A percentile compares a stretch with the other conserved stretches of the same genome.
These are phyloP conservation scores for Gallinago nigripennis DNA, from an alignment of 2,797 vertebrate species.

Conservation along the genomic window DNA sequence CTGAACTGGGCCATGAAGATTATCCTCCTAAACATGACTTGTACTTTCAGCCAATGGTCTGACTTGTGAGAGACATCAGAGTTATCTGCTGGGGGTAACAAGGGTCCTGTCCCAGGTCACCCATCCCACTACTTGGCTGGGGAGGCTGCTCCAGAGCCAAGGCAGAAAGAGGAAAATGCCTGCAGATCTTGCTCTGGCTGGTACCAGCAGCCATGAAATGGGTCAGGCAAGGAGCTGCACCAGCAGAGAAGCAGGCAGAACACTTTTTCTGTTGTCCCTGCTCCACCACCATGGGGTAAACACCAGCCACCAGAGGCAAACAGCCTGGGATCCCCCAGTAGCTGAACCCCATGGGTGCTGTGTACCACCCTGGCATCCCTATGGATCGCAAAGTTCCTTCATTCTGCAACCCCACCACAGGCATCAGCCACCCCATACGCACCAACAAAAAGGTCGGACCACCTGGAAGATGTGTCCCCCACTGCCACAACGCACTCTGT, in stretches of 20 bases:
- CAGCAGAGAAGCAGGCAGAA: not conserved
- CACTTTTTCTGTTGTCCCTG: not conserved
- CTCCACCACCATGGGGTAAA: not conserved
- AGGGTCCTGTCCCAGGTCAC: not conserved
- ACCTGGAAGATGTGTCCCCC: rapidly evolving
- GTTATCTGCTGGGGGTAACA: not conserved
- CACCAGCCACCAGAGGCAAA: not conserved
- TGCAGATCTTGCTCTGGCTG: not conserved
- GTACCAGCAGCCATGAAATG: not conserved
- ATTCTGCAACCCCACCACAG: not conserved
- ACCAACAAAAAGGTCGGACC: not conserved
- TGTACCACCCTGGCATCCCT: not conserved
- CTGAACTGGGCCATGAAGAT: not conserved
- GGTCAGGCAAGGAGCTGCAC: not conserved
- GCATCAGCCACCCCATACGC: rapidly evolving
- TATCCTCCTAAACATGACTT: not conserved
- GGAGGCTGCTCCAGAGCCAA: not conserved
- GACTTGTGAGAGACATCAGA: not conserved
- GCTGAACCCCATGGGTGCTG: rapidly evolving
- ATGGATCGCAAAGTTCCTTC: not conserved
- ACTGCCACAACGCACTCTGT: not conserved
- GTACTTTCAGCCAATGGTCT: not conserved
- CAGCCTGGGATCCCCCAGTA: not conserved
- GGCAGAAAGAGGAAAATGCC: not conserved
- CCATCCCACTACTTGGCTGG: not conserved